Evolutionary conservation across 2,888 invertebrate genomes (phyloP).

Genomic region (Arrhopalites spinosus): DNA sequence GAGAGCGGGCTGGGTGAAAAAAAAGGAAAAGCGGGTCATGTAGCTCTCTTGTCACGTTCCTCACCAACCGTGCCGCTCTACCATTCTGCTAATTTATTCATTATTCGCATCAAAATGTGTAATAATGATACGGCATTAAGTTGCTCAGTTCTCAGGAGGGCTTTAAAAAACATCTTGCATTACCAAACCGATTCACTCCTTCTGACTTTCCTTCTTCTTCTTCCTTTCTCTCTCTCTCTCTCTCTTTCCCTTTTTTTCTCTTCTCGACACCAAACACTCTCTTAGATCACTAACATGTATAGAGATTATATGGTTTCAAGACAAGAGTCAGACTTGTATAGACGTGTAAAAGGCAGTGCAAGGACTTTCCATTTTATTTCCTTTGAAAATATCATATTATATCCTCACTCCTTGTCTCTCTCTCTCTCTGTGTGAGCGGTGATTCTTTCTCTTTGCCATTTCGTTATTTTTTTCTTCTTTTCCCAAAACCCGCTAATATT

Average conservation of each 20-base stretch:
- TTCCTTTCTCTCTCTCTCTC: neutral
- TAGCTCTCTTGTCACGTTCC: constrained; percentile 56
- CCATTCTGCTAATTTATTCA: constrained; percentile 57
- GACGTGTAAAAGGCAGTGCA: too few relatives aligned
- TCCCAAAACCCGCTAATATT: constrained; percentile 1
- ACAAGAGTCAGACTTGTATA: neutral
- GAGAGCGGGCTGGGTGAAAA: constrained; percentile 16
- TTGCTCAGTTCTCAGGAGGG: constrained; percentile 56
- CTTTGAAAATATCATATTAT: neutral
- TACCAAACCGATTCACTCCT: constrained; percentile 50
- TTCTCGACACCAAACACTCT: neutral
- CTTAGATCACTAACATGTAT: neutral
- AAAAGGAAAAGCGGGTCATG: constrained; percentile 48
- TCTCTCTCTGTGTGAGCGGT: too few relatives aligned
- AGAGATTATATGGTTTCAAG: neutral
- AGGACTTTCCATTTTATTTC: constrained; percentile 9
- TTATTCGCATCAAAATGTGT: constrained; percentile 57
- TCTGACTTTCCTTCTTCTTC: constrained; percentile 10
- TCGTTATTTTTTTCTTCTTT: neutral
- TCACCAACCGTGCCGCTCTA: constrained; percentile 41
- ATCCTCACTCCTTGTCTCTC: too few relatives aligned
- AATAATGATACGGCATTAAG: constrained; percentile 57
- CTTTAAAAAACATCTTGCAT: constrained; percentile 57
- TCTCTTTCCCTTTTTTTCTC: too few relatives aligned
- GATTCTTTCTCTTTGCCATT: neutral